Conservation (phyloP, 2,888 invertebrate genomes). For the Carcina quercana region DNA sequence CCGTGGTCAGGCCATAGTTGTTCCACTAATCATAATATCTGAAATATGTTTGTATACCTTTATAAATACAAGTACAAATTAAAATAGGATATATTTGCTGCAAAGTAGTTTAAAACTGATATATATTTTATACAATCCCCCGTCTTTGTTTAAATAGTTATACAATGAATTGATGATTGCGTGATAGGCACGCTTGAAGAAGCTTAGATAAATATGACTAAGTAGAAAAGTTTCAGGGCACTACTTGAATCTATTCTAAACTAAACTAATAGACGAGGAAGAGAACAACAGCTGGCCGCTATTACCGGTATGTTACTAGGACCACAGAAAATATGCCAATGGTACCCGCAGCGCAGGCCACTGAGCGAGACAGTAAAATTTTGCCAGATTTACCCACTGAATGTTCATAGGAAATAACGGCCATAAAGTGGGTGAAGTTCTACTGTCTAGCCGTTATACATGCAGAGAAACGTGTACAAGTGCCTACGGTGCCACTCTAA, state of each 20-base stretch:
- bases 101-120: too few relatives aligned
- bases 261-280: conserved; percentile 43
- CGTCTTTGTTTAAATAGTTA: too few relatives aligned
- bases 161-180: too few relatives aligned
- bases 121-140: too few relatives aligned
- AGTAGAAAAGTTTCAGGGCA: too few relatives aligned
- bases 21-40: too few relatives aligned
- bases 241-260: conserved; percentile 29
- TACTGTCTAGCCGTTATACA: conserved; percentile 60
- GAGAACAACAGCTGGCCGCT: conserved; percentile 54
- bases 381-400: conserved; percentile 67
- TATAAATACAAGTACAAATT: too few relatives aligned
- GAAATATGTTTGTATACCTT: too few relatives aligned
- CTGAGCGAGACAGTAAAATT: conserved; percentile 41
- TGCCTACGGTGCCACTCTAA: conserved; percentile 57
- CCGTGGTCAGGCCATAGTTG: too few relatives aligned
- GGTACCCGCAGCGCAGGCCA: conserved; percentile 33
- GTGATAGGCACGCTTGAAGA: too few relatives aligned
- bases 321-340: conserved; percentile 42
- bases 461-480: conserved; percentile 35
- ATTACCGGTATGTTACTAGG: conserved; percentile 46
- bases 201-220: too few relatives aligned
- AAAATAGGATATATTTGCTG: too few relatives aligned
- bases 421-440: conserved; percentile 49
- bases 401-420: conserved; percentile 62